phyloP scores from a whole-genome alignment of 2,888 invertebrate species.

The Acanthosepion lycidas region DNA sequence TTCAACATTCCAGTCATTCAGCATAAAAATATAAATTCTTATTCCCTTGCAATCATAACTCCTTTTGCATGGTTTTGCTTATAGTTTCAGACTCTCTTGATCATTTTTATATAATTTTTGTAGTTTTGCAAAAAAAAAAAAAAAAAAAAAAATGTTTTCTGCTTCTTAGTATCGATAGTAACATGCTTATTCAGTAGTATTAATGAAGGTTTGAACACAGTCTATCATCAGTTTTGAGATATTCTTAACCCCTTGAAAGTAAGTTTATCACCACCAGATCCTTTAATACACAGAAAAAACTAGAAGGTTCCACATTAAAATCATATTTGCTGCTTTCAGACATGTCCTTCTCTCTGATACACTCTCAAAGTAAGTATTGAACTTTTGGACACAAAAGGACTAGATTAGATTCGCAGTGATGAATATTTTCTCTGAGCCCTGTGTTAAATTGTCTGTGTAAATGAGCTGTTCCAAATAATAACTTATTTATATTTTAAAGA shows the following conservation, averaged over 20 bases:
- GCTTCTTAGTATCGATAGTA: neutral
- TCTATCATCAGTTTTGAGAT: no score
- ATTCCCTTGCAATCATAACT: neutral
- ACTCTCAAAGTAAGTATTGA: constrained; percentile 33
- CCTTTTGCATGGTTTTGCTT: neutral
- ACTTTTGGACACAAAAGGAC: constrained; percentile 21
- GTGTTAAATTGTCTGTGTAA: constrained; percentile 33
- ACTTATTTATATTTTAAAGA: constrained; percentile 33
- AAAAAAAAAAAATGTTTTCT: neutral
- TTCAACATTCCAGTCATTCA: neutral
- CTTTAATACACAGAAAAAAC: neutral
- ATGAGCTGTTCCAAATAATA: constrained; percentile 33
- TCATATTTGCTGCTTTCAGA: neutral
- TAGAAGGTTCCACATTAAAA: neutral
- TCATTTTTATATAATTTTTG: neutral
- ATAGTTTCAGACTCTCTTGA: neutral
- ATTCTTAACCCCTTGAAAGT: neutral
- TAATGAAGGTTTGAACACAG: neutral
- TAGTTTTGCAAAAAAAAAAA: neutral
- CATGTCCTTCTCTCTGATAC: constrained; percentile 21
- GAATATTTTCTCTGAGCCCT: constrained; percentile 33
- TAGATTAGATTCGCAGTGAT: neutral
- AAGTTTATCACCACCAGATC: neutral
- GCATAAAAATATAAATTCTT: neutral
- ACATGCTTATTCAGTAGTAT: constrained; percentile 2